A percentile compares a stretch with the other conserved stretches of the same genome.
Evolutionary conservation across 2,113 vertebrate genomes (phyloP).

Genomic region (Pseudolaguvia tuberculata): DNA sequence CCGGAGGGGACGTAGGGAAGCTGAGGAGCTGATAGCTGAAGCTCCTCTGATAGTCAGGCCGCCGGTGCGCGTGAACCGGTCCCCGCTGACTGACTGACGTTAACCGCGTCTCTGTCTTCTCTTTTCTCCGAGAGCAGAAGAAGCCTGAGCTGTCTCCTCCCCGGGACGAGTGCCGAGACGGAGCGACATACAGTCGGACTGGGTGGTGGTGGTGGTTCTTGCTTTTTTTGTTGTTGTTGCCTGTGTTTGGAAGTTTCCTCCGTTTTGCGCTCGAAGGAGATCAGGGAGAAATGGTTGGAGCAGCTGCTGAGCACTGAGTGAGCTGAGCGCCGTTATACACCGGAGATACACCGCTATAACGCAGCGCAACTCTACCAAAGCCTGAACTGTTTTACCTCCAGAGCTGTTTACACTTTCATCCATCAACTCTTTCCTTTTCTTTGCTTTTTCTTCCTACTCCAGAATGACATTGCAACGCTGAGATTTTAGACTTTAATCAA

Average conservation of each 20-base stretch:
- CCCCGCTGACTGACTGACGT: constrained; percentile 86
- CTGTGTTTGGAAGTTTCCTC: constrained; percentile 42
- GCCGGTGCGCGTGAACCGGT: constrained; percentile 71
- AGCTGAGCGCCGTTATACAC: constrained; percentile 50
- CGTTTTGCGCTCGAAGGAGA: constrained; percentile 48
- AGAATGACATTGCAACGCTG: neutral
- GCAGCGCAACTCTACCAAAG: constrained; percentile 50
- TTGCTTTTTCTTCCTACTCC: neutral
- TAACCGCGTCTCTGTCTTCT: constrained; percentile 80
- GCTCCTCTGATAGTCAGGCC: constrained; percentile 55
- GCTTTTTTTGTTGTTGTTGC: neutral
- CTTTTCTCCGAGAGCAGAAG: constrained; percentile 67
- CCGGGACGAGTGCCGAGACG: constrained; percentile 49
- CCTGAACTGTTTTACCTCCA: neutral
- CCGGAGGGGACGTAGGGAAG: constrained; percentile 68
- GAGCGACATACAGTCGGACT: constrained; percentile 51
- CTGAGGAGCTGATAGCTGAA: constrained; percentile 59
- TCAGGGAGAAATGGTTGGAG: constrained; percentile 65
- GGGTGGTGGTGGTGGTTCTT: constrained; percentile 7
- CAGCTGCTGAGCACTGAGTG: constrained; percentile 61
- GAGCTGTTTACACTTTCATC: neutral
- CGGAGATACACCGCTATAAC: constrained; percentile 54
- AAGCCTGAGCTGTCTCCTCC: constrained; percentile 49
- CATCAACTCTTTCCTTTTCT: neutral
- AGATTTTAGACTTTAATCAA: constrained; percentile 23